These are phyloP conservation scores for Madoqua kirkii DNA, from an alignment of 2,113 vertebrate species.

Conservation along the genomic window DNA sequence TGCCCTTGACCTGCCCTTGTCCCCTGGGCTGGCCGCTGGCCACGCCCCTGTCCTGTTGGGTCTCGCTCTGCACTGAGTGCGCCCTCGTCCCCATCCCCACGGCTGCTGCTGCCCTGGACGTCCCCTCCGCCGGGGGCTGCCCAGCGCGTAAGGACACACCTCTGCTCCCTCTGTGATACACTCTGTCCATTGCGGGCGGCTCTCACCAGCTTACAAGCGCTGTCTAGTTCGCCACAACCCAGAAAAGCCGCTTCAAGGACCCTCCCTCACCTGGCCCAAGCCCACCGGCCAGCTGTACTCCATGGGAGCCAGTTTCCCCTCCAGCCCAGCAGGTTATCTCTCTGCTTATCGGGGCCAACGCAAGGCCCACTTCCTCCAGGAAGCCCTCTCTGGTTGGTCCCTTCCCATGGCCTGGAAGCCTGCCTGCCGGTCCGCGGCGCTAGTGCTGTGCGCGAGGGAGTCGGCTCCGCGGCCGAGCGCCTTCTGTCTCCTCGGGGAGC, in stretches of 20 bases:
- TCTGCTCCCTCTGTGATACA: fast-evolving
- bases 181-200: not conserved
- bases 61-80: not conserved
- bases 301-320: no score
- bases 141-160: not conserved
- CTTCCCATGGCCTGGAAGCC: not conserved
- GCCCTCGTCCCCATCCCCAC: not conserved
- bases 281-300: not conserved
- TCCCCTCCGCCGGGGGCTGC: no score
- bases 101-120: no score
- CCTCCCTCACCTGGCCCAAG: not conserved
- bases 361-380: not conserved
- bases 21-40: not conserved
- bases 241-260: not conserved
- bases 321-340: not conserved
- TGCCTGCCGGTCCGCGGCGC: fast-evolving
- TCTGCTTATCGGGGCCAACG: not conserved
- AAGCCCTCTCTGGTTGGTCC: not conserved
- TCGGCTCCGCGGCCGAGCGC: fast-evolving
- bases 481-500: not conserved
- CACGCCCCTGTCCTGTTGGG: not conserved
- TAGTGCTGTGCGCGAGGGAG: not conserved
- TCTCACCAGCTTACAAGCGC: not conserved
- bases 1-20: no score
- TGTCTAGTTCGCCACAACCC: not conserved